Evolutionary conservation across 2,797 vertebrate species (phyloP).

Genomic region (Sphaeramia orbicularis): DNA sequence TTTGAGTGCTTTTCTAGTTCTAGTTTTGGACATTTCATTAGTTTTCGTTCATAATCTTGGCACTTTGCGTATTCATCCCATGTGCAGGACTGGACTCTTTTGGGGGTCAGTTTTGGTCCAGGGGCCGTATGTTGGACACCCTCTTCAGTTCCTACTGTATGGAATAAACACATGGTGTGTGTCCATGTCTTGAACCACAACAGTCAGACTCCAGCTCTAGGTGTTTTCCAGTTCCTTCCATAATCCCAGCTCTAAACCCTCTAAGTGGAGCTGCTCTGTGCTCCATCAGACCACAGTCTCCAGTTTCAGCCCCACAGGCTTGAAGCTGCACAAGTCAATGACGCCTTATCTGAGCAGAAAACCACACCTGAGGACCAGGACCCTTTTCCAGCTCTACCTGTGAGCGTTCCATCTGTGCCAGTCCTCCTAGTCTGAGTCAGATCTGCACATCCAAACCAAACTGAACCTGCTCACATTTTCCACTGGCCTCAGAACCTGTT

Average conservation of each 20-base stretch:
- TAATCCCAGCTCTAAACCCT: too few relatives aligned
- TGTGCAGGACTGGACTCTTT: too few relatives aligned
- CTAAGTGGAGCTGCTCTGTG: not conserved
- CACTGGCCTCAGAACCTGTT: constrained; percentile 28
- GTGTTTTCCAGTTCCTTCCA: constrained; percentile 37
- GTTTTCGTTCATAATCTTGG: too few relatives aligned
- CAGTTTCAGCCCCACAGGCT: not conserved
- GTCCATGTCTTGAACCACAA: not conserved
- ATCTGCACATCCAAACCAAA: constrained; percentile 14
- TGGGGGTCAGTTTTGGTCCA: too few relatives aligned
- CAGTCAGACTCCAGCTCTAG: not conserved
- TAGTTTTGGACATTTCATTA: too few relatives aligned
- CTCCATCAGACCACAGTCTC: not conserved
- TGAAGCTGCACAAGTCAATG: constrained; percentile 10
- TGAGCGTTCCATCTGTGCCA: too few relatives aligned
- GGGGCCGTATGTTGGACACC: too few relatives aligned
- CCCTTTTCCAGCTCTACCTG: constrained; percentile 11
- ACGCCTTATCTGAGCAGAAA: constrained; percentile 23
- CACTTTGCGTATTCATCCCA: too few relatives aligned
- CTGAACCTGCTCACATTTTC: constrained; percentile 43
- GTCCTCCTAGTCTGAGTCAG: constrained; percentile 49
- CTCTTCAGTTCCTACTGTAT: too few relatives aligned
- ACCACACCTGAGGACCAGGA: constrained; percentile 10
- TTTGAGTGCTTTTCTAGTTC: too few relatives aligned
- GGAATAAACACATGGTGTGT: not conserved